Percentiles rank a stretch among this genome's conserved stretches.
Evolutionary conservation across 2,113 vertebrate genomes (phyloP).

Genomic region (Triplophysa tibetana): DNA sequence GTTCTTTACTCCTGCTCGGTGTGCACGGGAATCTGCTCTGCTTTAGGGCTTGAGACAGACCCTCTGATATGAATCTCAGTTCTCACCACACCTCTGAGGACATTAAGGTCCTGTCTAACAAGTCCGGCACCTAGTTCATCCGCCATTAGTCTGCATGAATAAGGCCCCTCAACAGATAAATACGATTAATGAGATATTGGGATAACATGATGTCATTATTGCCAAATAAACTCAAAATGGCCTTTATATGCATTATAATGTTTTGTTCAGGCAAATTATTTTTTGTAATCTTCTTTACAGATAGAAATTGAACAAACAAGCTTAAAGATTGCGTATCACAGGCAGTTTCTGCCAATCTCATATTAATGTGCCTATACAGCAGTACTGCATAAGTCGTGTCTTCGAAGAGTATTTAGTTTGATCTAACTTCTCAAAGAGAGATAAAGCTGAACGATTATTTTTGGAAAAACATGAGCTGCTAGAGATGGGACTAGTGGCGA

Average conservation of each 20-base stretch:
- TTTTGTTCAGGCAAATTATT: not conserved
- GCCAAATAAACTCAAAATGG: too few relatives aligned
- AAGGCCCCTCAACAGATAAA: too few relatives aligned
- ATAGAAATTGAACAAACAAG: not conserved
- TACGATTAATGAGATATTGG: too few relatives aligned
- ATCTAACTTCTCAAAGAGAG: too few relatives aligned
- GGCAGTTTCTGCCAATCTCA: too few relatives aligned
- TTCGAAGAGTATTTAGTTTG: too few relatives aligned
- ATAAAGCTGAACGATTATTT: too few relatives aligned
- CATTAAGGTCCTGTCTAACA: not conserved
- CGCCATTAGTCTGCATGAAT: constrained; percentile 4
- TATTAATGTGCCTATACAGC: too few relatives aligned
- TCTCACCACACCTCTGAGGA: not conserved
- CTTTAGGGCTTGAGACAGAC: constrained; percentile 25
- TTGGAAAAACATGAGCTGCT: too few relatives aligned
- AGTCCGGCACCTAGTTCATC: not conserved
- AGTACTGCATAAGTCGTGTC: too few relatives aligned
- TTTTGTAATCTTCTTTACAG: not conserved
- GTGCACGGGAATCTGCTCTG: not conserved
- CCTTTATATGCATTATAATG: too few relatives aligned
- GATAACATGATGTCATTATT: not conserved
- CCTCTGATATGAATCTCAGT: constrained; percentile 15
- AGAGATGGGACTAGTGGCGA: too few relatives aligned
- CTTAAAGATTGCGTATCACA: not conserved
- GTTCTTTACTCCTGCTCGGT: not conserved